Evolutionary conservation across 2,888 invertebrate genomes (phyloP), one percentile per base, ranked within the genome.

Genomic region (Entomobrya multifasciata): DNA sequence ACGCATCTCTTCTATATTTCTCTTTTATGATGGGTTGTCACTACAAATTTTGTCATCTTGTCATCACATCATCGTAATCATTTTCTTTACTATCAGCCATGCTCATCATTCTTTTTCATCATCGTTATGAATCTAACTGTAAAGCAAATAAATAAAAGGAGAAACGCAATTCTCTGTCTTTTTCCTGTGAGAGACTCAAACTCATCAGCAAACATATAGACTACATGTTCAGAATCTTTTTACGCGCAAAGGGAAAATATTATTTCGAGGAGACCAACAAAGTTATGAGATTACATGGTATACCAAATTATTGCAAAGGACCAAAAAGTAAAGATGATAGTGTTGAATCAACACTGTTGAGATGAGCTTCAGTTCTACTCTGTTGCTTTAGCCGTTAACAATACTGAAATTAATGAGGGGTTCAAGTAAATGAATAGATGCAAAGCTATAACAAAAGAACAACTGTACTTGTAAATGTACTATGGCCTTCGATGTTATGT

Each of bases 211-310:
- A n/a, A n/a, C n/a, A n/a, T n/a, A n/a, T n/a, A n/a, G n/a, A n/a
- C n/a, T n/a, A n/a, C n/a, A n/a, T n/a, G n/a, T 49, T 79, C 52
- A 8, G 22, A 36, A 44, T 65, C 10, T 44, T 41, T 78, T 22
- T 62, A 72, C 72, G 60, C 72, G 47, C 81, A 81, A 81, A 81
- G 72, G 81, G 60, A n/a, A 81, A 81, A 81, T 81, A 74, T 60
- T 81, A 81, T 81, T 57, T 74, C 60, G 81, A 74, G 8, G 52
- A 52, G 5, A 36, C 36, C 36, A 36, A 8, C 36, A 25, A 11
- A 72, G 72, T 25, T 44, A 52, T 49, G 72, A 52, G 72, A 30
- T 22, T 22, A 49, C 49, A 30, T 49, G 8, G 8, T 8, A 36
- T 36, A 36, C 5, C 8, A 36, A 36, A 36, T 36, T 6, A 36